These are phyloP conservation scores for Notolepis coatsorum DNA, from an alignment of 2,797 vertebrate genomes.

Conservation along the genomic window DNA sequence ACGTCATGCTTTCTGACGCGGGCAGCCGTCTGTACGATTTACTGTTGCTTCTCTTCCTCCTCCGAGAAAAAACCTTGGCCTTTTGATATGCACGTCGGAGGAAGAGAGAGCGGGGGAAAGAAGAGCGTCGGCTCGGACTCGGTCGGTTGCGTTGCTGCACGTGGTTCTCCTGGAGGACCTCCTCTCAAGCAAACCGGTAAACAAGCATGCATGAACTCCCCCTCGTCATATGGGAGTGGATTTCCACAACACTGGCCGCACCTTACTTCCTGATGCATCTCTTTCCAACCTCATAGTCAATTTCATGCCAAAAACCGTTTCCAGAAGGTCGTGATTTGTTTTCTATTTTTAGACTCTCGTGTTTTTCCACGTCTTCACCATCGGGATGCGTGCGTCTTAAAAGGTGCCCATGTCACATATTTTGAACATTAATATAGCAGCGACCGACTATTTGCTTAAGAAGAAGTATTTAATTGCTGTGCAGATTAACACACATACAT, in stretches of 20 bases:
- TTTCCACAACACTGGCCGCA: slow-evolving; percentile 42
- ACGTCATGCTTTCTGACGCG: slow-evolving; percentile 44
- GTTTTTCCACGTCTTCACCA: too few species aligned
- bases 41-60: slow-evolving; percentile 51
- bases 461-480: too few species aligned
- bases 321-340: too few species aligned
- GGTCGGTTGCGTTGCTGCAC: slow-evolving; percentile 70
- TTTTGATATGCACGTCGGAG: slow-evolving; percentile 73
- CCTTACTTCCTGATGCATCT: slow-evolving; percentile 14
- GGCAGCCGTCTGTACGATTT: slow-evolving; percentile 41
- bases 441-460: too few species aligned
- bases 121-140: slow-evolving; percentile 60
- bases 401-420: too few species aligned
- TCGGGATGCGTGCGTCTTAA: too few species aligned
- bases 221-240: slow-evolving; percentile 29
- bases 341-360: too few species aligned
- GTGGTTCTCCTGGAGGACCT: slow-evolving; percentile 74
- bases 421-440: too few species aligned
- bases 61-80: slow-evolving; percentile 64
- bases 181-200: slow-evolving; percentile 70
- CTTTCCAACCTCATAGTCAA: not conserved
- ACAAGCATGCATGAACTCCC: slow-evolving; percentile 51
- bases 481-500: too few species aligned
- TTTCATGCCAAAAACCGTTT: too few species aligned
- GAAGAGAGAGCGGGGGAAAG: slow-evolving; percentile 59